Base-by-base conservation (phyloP, 2,888 invertebrate species). In the Pseudoips prasinana region DNA sequence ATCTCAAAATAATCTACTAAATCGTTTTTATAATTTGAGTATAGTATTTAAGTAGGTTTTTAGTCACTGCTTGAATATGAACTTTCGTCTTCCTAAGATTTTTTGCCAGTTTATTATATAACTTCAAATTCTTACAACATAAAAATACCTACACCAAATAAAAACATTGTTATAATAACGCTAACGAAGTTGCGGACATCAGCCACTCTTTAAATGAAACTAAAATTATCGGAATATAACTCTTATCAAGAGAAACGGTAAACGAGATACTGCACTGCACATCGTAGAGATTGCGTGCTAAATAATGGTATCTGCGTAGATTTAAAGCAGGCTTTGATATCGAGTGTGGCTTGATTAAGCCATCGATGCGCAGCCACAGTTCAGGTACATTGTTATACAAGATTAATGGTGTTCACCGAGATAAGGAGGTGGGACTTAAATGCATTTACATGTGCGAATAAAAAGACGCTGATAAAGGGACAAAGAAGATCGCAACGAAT, bases 401-500 rank as follows among this genome's bases (percentile, higher is more conserved):
- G 87, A 87, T 88, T 83, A 86, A 87, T 87, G 81, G 82, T 84
- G 86, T 84, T 73, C 74, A 31, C 53, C 43, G 55, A 72, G 87
- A 87, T 87, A 87, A 87, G 74, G 60, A 73, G 73, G 78, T 83
- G 83, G 82, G 77, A 81, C 83, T 79, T 84, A 85, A 88, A 87
- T 87, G 85, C 84, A 83, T 87, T 87, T 82, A 85, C 86, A 85
- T 87, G 85, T 86, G 87, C 77, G 77, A 85, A 86, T 79, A 80
- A 81, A 79, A 75, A 70, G 72, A 69, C 59, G 59, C 78, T 73
- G 87, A 86, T 86, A 86, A 83, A 73, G 75, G 70, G 68, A 84
- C 81, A 83, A 83, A 78, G 80, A 73, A 75, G 68, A 71, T 73
- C 57, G 73, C 67, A 54, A 67, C 67, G 75, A 68, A 72, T 75